Conservation (phyloP, 2,888 invertebrate species). For the Chymomyza caudatula region DNA sequence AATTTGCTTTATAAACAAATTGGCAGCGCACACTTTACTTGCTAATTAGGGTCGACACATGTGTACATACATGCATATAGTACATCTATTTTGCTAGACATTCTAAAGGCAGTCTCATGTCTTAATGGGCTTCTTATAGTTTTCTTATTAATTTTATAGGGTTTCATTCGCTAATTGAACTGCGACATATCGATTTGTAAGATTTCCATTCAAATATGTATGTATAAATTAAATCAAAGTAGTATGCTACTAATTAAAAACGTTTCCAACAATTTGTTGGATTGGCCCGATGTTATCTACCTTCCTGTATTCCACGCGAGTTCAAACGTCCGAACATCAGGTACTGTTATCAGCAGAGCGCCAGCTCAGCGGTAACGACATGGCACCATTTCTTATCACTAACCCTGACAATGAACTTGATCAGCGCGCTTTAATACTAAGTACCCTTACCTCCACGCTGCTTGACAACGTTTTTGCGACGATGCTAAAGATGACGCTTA, state of each 20-base stretch:
- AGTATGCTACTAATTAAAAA: not conserved
- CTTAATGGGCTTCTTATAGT: conserved; percentile 41
- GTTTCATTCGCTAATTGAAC: conserved; percentile 52
- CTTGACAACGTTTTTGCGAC: not conserved
- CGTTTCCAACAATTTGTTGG: conserved; percentile 2
- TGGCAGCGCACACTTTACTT: not conserved
- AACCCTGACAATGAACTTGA: conserved; percentile 56
- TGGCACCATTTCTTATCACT: conserved; percentile 52
- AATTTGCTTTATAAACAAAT: not conserved
- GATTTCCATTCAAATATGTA: conserved; percentile 39
- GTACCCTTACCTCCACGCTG: too few species aligned
- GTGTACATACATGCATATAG: not conserved
- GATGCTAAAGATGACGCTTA: not conserved
- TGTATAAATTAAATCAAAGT: not conserved
- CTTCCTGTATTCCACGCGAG: conserved; percentile 35
- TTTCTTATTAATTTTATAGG: conserved; percentile 32
- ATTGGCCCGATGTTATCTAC: not conserved
- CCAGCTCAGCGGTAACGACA: conserved; percentile 7
- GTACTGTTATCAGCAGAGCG: conserved; percentile 18
- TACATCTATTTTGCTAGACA: not conserved
- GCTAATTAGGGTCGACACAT: not conserved
- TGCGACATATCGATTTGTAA: conserved; percentile 22
- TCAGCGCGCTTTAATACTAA: conserved; percentile 9
- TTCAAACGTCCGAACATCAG: conserved; percentile 26
- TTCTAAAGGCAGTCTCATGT: not conserved